A percentile compares a stretch with the other conserved stretches of the same genome.
Conservation (phyloP, 1,140 invertebrate genomes). For the Drosophila guanche region DNA sequence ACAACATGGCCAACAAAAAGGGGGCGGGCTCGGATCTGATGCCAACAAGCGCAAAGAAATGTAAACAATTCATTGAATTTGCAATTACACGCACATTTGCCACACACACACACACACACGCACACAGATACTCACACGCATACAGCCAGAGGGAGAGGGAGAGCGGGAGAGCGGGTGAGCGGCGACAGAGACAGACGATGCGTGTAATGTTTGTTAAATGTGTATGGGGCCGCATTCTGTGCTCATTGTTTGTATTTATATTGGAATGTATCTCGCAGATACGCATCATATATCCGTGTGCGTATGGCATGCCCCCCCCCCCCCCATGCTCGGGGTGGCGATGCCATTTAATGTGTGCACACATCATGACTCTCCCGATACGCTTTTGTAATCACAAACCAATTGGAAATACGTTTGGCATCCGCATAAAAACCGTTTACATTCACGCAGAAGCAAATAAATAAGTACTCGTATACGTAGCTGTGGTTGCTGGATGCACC, state of each 20-base stretch:
- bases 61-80: slow-evolving; percentile 83
- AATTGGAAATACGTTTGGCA: slow-evolving; percentile 69
- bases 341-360: slow-evolving; percentile 78
- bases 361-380: slow-evolving; percentile 75
- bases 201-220: slow-evolving; percentile 71
- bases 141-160: slow-evolving; percentile 8
- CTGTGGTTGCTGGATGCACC: slow-evolving; percentile 22
- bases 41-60: slow-evolving; percentile 81
- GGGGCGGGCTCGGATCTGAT: slow-evolving; percentile 29
- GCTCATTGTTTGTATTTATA: slow-evolving; percentile 64
- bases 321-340: slow-evolving; percentile 23
- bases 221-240: slow-evolving; percentile 33
- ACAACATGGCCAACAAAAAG: slow-evolving; percentile 58
- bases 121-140: slow-evolving; percentile 8
- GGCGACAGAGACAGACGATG: slow-evolving; percentile 26
- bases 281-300: slow-evolving; percentile 76
- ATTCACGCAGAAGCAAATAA: slow-evolving; percentile 46
- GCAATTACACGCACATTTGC: slow-evolving; percentile 82
- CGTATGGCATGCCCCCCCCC: slow-evolving; percentile 47
- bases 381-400: slow-evolving; percentile 79
- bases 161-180: too few relatives aligned
- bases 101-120: slow-evolving; percentile 50
- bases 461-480: slow-evolving; percentile 43
- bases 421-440: slow-evolving; percentile 46
- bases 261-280: slow-evolving; percentile 79